Conservation (phyloP, 2,888 invertebrate genomes). For the Tachina fera region DNA sequence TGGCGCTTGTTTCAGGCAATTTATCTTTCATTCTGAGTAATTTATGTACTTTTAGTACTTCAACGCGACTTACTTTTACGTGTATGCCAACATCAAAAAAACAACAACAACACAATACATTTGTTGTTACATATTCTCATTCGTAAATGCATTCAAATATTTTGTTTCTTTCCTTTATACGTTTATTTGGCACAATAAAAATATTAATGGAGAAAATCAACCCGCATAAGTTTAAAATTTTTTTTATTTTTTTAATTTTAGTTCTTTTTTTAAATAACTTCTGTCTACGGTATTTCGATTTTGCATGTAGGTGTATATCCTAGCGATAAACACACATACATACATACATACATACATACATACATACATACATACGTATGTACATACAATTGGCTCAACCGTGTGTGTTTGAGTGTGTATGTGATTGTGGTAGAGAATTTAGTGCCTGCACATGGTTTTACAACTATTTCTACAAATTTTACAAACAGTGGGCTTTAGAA, state of each 20-base stretch:
- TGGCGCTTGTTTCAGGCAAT: slow-evolving; percentile 61
- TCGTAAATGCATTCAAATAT: slow-evolving; percentile 15
- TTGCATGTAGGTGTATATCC: background rate
- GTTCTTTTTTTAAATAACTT: slow-evolving; percentile 38
- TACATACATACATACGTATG: background rate
- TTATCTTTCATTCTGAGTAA: slow-evolving; percentile 70
- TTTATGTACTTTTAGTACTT: slow-evolving; percentile 70
- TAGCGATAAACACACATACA: background rate
- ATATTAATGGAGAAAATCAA: slow-evolving; percentile 64
- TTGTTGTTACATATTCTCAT: background rate
- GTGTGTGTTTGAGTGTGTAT: slow-evolving; percentile 16
- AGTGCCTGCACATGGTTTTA: slow-evolving; percentile 20
- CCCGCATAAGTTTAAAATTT: slow-evolving; percentile 29
- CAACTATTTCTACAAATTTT: background rate
- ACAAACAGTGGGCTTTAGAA: slow-evolving; percentile 16
- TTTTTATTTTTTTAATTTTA: too few relatives aligned
- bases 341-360: background rate
- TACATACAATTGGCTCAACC: background rate
- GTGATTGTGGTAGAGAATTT: slow-evolving; percentile 12
- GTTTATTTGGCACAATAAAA: slow-evolving; percentile 45
- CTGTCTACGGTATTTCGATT: background rate
- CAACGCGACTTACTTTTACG: slow-evolving; percentile 63
- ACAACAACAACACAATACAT: background rate
- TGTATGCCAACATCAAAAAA: slow-evolving; percentile 19
- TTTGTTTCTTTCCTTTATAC: slow-evolving; percentile 10